phyloP scores from a whole-genome alignment of 2,797 vertebrate species.

The Kryptolebias ocellatus region DNA sequence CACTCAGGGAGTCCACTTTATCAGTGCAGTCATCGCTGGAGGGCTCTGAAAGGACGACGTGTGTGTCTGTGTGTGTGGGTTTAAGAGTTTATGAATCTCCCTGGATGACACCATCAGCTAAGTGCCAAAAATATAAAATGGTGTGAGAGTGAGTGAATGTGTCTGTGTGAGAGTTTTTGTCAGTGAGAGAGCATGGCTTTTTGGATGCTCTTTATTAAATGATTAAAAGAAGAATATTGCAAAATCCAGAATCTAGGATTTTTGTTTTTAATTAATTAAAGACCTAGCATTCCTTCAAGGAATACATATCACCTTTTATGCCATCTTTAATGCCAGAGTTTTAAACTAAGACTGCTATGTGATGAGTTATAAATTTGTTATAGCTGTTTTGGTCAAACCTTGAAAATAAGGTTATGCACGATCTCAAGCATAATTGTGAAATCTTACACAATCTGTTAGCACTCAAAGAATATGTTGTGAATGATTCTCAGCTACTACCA shows the following conservation, averaged over 20 bases:
- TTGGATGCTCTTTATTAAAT: neutral
- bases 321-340: too few species aligned
- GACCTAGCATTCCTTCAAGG: too few species aligned
- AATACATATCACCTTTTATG: too few species aligned
- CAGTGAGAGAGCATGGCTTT: neutral
- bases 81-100: constrained; percentile 29
- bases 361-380: too few species aligned
- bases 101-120: constrained; percentile 24
- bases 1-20: constrained; percentile 52
- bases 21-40: constrained; percentile 50
- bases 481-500: too few species aligned
- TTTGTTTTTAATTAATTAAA: neutral
- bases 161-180: neutral
- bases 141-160: neutral
- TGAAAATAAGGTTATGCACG: too few species aligned
- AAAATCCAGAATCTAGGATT: neutral
- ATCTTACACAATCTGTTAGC: too few species aligned
- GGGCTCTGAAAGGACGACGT: constrained; percentile 39
- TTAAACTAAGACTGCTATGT: too few species aligned
- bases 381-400: too few species aligned
- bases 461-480: too few species aligned
- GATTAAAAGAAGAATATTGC: neutral
- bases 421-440: too few species aligned
- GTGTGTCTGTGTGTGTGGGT: constrained; percentile 16
- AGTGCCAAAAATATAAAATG: constrained; percentile 26